These are phyloP conservation scores for Cynopterus sphinx DNA, from an alignment of 2,797 vertebrate genomes.

Conservation along the genomic window DNA sequence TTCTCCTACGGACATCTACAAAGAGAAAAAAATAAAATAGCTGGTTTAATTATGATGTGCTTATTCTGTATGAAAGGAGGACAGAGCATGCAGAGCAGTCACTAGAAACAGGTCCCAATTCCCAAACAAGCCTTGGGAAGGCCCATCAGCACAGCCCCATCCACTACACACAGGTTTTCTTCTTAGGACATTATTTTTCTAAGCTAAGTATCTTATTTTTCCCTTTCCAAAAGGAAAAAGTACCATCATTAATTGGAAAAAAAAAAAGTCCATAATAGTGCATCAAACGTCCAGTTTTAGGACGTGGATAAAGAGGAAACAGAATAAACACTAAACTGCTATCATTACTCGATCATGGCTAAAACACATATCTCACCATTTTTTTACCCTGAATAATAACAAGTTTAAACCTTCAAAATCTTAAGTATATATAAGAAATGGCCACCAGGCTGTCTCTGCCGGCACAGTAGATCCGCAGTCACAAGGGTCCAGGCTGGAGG, in stretches of 20 bases:
- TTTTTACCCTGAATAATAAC: not conserved
- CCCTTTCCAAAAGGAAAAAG: not conserved
- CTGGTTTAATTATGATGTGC: accelerated
- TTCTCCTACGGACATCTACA: slow-evolving; percentile 94
- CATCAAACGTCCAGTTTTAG: not conserved
- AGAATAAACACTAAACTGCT: not conserved
- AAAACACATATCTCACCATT: not conserved
- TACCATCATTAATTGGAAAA: not conserved
- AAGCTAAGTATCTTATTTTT: not conserved
- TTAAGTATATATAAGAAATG: not conserved
- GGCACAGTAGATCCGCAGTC: not conserved
- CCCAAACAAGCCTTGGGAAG: not conserved
- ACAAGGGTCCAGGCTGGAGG: not conserved
- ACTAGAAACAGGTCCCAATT: accelerated
- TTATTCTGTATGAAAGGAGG: not conserved
- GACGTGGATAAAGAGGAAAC: not conserved
- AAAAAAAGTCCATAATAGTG: not conserved
- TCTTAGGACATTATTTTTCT: not conserved
- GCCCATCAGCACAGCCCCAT: not conserved
- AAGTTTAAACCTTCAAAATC: not conserved
- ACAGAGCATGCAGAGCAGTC: accelerated
- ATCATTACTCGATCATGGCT: not conserved
- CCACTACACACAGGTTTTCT: not conserved
- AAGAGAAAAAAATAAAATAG: slow-evolving; percentile 6
- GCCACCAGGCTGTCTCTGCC: not conserved